Conservation (phyloP, 2,797 vertebrate species). For the Cynodonichthys magdalenae region DNA sequence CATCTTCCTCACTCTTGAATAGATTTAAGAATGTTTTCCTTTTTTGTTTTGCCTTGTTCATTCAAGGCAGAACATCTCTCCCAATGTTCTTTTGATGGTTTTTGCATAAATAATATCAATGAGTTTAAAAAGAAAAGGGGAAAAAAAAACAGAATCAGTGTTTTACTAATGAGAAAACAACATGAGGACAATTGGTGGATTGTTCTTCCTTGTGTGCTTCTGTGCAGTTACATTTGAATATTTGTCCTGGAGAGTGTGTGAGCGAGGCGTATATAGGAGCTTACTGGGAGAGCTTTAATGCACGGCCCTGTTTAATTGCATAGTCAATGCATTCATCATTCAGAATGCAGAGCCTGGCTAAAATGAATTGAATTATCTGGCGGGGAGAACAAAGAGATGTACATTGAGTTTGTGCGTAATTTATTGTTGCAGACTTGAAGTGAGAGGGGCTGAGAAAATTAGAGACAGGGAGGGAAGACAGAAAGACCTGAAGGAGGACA, state of each 20-base stretch:
- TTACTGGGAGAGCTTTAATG: conserved; percentile 69
- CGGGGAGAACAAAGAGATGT: conserved; percentile 84
- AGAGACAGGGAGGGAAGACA: conserved; percentile 61
- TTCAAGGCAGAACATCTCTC: conserved; percentile 21
- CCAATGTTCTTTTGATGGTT: conserved; percentile 11
- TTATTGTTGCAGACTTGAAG: conserved; percentile 82
- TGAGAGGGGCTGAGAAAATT: conserved; percentile 80
- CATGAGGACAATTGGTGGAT: conserved; percentile 40
- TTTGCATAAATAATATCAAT: conserved; percentile 36
- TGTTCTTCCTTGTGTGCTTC: conserved; percentile 17
- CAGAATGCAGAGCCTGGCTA: conserved; percentile 79
- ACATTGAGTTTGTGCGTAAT: conserved; percentile 83
- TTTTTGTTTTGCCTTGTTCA: conserved; percentile 2
- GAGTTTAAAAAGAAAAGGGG: conserved; percentile 30
- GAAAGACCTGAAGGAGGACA: conserved; percentile 81
- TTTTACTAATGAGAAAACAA: conserved; percentile 33
- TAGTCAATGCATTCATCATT: conserved; percentile 84
- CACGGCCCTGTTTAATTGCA: conserved; percentile 79
- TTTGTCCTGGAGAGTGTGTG: conserved; percentile 39
- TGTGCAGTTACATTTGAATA: conserved; percentile 49
- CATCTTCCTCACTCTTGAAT: conserved; percentile 36
- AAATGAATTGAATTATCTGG: conserved; percentile 87
- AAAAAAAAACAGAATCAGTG: conserved; percentile 18
- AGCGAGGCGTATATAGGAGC: conserved; percentile 47
- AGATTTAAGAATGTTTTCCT: conserved; percentile 17